Evolutionary conservation across 2,888 invertebrate species (phyloP), one percentile per base, ranked within the genome.

Genomic region (Temnothorax rugatulus): DNA sequence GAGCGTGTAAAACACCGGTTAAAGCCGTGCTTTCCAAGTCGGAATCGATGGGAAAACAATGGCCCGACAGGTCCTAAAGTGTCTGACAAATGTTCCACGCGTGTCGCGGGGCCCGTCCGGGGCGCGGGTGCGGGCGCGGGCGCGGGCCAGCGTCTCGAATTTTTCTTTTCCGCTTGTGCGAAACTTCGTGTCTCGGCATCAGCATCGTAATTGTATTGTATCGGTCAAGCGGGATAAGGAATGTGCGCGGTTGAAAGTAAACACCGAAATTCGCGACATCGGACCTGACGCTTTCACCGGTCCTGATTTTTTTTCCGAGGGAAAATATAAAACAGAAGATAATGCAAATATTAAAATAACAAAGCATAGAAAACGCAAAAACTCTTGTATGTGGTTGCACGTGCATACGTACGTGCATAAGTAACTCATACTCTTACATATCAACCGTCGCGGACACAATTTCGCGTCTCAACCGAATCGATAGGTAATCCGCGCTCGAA

Each of bases 1-100:
- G 90, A 91, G 92, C 93, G 93, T 94, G 94, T 94, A 94, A 93
- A 94, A 94, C 94, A 93, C 90, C 92, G 92, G 92, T 93, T 92
- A 93, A 93, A 94, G 92, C 90, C 91, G 91, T 93, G 92, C 93
- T 94, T 94, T 93, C 92, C 92, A 92, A 91, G 92, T 90, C 84
- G 91, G 90, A 93, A 92, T 93, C 93, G 91, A 89, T 88, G 91
- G 91, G 91, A 93, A 93, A 94, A 94, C 93, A 94, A 94, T 92
- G 91, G 88, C 90, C 88, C 89, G 91, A 90, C 91, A 88, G 92
- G 89, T 90, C 92, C 89, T 93, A 93, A 93, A 93, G 91, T 93
- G 92, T 92, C 93, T 93, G 93, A 94, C 93, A 93, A 93, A 93
- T 94, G 93, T 93, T 93, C 89, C 90, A 89, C 92, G 93, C 91